A percentile compares a stretch with the other conserved stretches of the same genome.
phyloP scores from a whole-genome alignment of 2,888 invertebrate species.

The Anoplius nigerrimus region DNA sequence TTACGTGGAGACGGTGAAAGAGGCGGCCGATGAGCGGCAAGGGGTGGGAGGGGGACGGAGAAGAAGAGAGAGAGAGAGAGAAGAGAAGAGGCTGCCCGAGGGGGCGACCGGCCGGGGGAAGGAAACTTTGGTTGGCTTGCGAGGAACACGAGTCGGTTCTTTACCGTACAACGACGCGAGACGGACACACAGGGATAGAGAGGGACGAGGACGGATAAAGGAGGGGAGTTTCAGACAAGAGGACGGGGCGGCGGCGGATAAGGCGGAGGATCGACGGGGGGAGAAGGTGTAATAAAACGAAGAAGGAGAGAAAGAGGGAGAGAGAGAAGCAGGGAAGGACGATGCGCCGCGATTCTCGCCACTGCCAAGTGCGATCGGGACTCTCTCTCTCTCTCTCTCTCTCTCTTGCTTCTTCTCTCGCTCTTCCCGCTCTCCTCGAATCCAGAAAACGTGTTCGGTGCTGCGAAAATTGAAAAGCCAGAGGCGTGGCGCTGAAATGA shows the following conservation, averaged over 20 bases:
- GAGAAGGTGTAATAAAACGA: slow-evolving; percentile 9
- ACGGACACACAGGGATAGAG: neutral
- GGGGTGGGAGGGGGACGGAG: too few species aligned
- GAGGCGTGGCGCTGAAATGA: neutral
- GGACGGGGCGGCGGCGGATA: too few species aligned
- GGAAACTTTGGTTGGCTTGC: slow-evolving; percentile 14
- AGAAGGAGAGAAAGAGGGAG: neutral
- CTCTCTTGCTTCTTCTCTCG: slow-evolving; percentile 11
- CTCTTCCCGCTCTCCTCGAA: slow-evolving; percentile 2
- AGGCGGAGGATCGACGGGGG: slow-evolving; percentile 2
- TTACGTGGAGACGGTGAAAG: too few species aligned
- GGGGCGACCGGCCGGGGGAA: neutral
- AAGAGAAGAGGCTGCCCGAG: too few species aligned
- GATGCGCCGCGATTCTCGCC: slow-evolving; percentile 3
- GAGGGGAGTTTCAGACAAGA: too few species aligned
- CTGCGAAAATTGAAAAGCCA: slow-evolving; percentile 8
- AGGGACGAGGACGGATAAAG: neutral
- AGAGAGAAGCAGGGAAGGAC: neutral
- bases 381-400: neutral
- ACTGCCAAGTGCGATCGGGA: slow-evolving; percentile 7
- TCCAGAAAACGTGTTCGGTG: slow-evolving; percentile 1
- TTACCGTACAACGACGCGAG: slow-evolving; percentile 3
- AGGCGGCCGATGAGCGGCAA: neutral
- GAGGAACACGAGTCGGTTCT: slow-evolving; percentile 18
- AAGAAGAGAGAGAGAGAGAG: too few species aligned